Evolutionary conservation across 2,113 vertebrate genomes (phyloP), one percentile per base, ranked within the genome.

Genomic region (Eublepharis macularius): DNA sequence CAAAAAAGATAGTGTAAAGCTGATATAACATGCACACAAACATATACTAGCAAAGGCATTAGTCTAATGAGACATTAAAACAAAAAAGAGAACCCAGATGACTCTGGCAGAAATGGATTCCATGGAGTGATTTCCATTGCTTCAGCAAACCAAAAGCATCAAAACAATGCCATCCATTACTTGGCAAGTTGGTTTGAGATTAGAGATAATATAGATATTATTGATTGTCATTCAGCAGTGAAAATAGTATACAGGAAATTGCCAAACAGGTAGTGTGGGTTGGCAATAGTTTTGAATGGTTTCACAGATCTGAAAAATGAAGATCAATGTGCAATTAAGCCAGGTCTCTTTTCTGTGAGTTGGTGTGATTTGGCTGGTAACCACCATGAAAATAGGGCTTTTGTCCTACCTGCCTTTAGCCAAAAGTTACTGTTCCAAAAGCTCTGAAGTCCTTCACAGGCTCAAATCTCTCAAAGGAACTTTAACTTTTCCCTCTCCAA

Each of bases 1-100:
- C 82, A 88, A 92, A 88, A 92, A 86, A 84, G 69, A n/a, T 66
- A 74, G 47, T 45, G 72, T 65, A 72, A 68, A 88, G 89, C 70
- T 54, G 12, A 85, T 87, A 90, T 86, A 87, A 57, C 69, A 32
- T 87, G 82, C 84, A 82, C 60, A 12, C 24, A 90, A 86, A 72
- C 24, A 60, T 2, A 70, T 12, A 26, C 21, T 16, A 6, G 17
- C 39, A 74, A 43, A 82, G 39, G 51, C 51, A 63, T 43, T 34
- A 47, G 19, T 75, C 11, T 11, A 45, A 26, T 34, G 69, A 83
- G 41, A 75, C n/a, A 81, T 51, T 47, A 12, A 6, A 39, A 54
- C 39, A n/a, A 45, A 2, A 21, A 54, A 72, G 32, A 72, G 57
- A 32, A 41, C 57, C 36, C 49, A 41, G 66, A 57, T 82, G 81